Percentiles rank a stretch among this genome's conserved stretches.
Conservation (phyloP, 2,113 vertebrate species). For the Pseudolaguvia tuberculata region DNA sequence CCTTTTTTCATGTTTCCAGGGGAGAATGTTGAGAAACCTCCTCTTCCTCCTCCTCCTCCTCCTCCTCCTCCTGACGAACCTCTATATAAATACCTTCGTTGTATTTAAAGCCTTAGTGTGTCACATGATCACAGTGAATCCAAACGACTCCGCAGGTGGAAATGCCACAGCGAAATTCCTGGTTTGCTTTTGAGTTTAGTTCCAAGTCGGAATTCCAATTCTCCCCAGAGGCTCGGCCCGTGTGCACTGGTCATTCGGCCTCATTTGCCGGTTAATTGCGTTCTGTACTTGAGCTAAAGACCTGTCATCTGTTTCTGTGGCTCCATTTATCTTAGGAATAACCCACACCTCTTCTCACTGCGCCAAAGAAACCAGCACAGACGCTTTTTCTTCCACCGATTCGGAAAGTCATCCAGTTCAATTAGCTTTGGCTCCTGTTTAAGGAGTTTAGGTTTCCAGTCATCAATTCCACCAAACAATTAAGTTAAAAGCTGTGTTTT, state of each 20-base stretch:
- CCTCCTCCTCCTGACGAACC: too few species aligned
- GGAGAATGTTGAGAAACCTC: neutral
- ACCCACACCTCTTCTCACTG: conserved; percentile 64
- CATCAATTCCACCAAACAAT: neutral
- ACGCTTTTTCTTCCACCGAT: conserved; percentile 34
- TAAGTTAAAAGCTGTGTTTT: neutral
- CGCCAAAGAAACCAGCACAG: conserved; percentile 51
- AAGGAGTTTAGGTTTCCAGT: conserved; percentile 20
- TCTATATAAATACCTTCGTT: too few species aligned
- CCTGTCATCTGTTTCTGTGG: conserved; percentile 75
- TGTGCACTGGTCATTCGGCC: conserved; percentile 70
- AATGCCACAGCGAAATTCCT: conserved; percentile 60
- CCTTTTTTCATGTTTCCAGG: neutral
- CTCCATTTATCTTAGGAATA: conserved; percentile 77
- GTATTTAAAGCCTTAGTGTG: too few species aligned
- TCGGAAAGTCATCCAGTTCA: conserved; percentile 28
- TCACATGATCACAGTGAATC: conserved; percentile 25
- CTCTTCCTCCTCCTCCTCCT: conserved; percentile 7
- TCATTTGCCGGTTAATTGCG: conserved; percentile 80
- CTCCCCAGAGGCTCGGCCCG: conserved; percentile 61
- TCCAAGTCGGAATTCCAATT: conserved; percentile 60
- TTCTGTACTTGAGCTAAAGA: conserved; percentile 77
- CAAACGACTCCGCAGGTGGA: conserved; percentile 55
- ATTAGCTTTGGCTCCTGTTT: conserved; percentile 27
- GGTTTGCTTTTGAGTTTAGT: conserved; percentile 60